These are phyloP conservation scores for Nudaria mundana DNA, from an alignment of 2,888 invertebrate species.

Conservation along the genomic window DNA sequence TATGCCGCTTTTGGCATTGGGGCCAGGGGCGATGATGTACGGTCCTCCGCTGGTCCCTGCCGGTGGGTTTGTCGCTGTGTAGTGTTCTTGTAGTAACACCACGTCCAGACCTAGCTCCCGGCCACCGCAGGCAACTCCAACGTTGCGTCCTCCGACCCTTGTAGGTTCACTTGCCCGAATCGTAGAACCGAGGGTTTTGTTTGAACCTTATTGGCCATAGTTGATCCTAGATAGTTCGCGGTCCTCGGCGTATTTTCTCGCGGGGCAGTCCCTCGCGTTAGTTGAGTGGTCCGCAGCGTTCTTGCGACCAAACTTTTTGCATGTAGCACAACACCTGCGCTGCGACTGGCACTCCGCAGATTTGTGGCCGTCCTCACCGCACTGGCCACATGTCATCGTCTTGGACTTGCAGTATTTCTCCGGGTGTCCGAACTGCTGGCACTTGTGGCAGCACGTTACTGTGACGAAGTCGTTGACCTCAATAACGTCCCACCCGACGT, in stretches of 20 bases:
- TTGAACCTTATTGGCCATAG: too few species aligned
- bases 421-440: constrained; percentile 42
- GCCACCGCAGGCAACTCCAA: constrained; percentile 17
- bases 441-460: constrained; percentile 31
- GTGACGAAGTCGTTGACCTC: constrained; percentile 8
- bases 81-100: constrained; percentile 31
- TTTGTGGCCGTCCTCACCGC: constrained; percentile 21
- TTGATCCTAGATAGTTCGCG: constrained; percentile 1
- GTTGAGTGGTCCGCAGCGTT: constrained; percentile 15
- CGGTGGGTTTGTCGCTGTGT: background rate
- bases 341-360: background rate
- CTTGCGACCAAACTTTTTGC: constrained; percentile 14
- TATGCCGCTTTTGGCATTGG: background rate
- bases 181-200: background rate
- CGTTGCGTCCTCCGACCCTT: constrained; percentile 21
- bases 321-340: constrained; percentile 20
- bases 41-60: background rate
- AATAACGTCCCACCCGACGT: constrained; percentile 19
- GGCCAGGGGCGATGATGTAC: background rate
- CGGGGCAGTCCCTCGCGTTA: background rate
- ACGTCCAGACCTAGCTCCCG: constrained; percentile 13
- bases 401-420: constrained; percentile 28
- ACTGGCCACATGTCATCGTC: constrained; percentile 13
- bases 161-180: constrained; percentile 26
- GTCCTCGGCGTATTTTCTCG: constrained; percentile 14